phyloP scores from a whole-genome alignment of 2,797 vertebrate species.

The Pachyuromys duprasi region DNA sequence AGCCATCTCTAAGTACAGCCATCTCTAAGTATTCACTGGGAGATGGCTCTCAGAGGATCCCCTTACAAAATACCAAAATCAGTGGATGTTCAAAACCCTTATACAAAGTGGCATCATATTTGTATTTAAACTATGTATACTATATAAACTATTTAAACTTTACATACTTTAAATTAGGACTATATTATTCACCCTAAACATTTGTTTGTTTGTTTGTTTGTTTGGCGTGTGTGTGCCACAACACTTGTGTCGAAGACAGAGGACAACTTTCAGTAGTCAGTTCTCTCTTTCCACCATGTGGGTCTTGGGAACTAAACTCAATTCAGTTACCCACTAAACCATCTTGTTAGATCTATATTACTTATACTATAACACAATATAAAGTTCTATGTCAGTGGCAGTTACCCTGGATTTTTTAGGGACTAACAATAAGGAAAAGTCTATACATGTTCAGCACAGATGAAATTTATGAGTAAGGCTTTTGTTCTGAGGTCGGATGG shows the following conservation, averaged over 20 bases:
- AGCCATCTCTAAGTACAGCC: background rate
- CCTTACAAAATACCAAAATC: background rate
- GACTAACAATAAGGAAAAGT: background rate
- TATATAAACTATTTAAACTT: background rate
- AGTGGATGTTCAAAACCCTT: background rate
- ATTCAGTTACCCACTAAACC: background rate
- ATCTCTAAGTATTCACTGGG: background rate
- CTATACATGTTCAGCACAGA: background rate
- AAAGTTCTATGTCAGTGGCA: background rate
- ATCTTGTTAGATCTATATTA: background rate
- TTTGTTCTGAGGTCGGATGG: background rate
- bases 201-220: background rate
- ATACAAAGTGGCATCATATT: background rate
- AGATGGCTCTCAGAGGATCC: background rate
- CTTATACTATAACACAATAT: background rate
- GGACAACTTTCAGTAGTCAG: background rate
- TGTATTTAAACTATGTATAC: background rate
- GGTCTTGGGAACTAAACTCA: background rate
- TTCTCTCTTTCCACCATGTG: background rate
- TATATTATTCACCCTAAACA: background rate
- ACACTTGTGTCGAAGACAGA: background rate
- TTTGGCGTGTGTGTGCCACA: background rate
- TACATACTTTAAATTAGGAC: background rate
- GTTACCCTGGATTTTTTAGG: background rate
- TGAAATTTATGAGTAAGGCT: background rate